Conservation (phyloP, 2,888 invertebrate genomes). For the Hemaris fuciformis region DNA sequence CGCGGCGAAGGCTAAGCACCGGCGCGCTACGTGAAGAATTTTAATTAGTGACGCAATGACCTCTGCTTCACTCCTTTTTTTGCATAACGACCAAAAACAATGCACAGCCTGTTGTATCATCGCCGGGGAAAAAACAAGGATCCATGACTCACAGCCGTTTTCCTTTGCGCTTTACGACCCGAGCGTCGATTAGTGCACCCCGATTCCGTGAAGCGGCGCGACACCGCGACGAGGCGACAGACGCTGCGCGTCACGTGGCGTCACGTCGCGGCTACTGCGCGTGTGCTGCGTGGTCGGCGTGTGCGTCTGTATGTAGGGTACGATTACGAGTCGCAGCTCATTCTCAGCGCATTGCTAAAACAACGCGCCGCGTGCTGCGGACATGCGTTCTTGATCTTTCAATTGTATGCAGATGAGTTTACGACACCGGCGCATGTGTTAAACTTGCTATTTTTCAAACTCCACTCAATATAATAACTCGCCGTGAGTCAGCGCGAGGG, state of each 20-base stretch:
- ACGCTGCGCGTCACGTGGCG: not conserved
- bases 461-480: conserved; percentile 13
- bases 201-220: not conserved
- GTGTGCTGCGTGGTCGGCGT: not conserved
- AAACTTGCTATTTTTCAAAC: conserved; percentile 27
- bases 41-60: conserved; percentile 68
- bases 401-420: conserved; percentile 40
- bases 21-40: conserved; percentile 44
- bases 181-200: not conserved
- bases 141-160: conserved; percentile 29
- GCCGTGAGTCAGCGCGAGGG: conserved; percentile 18
- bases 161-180: conserved; percentile 13
- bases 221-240: not conserved
- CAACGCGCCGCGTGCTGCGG: conserved; percentile 5
- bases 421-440: conserved; percentile 10
- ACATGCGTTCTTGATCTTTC: conserved; percentile 14
- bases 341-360: conserved; percentile 5
- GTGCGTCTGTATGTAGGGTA: not conserved
- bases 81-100: conserved; percentile 55
- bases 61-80: conserved; percentile 51
- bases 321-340: conserved; percentile 2
- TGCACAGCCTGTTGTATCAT: conserved; percentile 56
- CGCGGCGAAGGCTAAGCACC: conserved; percentile 41
- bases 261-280: not conserved
- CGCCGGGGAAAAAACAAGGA: conserved; percentile 32